phyloP scores from a whole-genome alignment of 2,888 invertebrate genomes.

The Eurytoma californica region DNA sequence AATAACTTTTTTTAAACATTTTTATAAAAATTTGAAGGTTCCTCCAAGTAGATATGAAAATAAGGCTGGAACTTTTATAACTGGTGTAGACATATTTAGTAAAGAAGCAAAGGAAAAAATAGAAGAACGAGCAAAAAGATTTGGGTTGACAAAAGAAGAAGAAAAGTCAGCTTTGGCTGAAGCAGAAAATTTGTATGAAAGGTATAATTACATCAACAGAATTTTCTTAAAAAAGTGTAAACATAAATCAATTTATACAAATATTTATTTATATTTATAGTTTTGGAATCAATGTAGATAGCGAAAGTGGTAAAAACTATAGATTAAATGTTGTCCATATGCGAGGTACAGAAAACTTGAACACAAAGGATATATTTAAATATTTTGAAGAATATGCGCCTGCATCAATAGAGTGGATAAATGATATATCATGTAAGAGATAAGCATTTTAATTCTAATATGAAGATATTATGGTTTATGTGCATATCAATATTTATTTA shows the following conservation, averaged over 20 bases:
- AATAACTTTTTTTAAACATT: neutral
- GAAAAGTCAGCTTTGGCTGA: conserved; percentile 58
- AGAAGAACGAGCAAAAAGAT: conserved; percentile 78
- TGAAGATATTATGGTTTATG: neutral
- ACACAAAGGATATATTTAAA: conserved; percentile 85
- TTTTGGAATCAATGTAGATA: conserved; percentile 78
- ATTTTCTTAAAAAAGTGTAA: conserved; percentile 64
- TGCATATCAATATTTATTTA: conserved; percentile 25
- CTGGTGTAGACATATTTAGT: conserved; percentile 76
- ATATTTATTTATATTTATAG: conserved; percentile 69
- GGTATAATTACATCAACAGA: conserved; percentile 64
- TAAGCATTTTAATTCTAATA: conserved; percentile 65
- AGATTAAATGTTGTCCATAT: conserved; percentile 86
- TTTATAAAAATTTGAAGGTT: neutral
- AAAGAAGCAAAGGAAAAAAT: conserved; percentile 77
- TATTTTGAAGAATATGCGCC: conserved; percentile 88
- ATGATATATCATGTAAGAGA: conserved; percentile 87
- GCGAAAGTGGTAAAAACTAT: conserved; percentile 78
- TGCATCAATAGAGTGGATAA: conserved; percentile 88
- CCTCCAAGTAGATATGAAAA: conserved; percentile 64
- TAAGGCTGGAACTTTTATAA: conserved; percentile 73
- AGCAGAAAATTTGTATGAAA: conserved; percentile 74
- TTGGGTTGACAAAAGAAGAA: conserved; percentile 71
- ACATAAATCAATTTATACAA: neutral
- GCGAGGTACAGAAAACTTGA: conserved; percentile 85